Evolutionary conservation across 2,888 invertebrate species (phyloP).

Genomic region (Pterostichus niger): DNA sequence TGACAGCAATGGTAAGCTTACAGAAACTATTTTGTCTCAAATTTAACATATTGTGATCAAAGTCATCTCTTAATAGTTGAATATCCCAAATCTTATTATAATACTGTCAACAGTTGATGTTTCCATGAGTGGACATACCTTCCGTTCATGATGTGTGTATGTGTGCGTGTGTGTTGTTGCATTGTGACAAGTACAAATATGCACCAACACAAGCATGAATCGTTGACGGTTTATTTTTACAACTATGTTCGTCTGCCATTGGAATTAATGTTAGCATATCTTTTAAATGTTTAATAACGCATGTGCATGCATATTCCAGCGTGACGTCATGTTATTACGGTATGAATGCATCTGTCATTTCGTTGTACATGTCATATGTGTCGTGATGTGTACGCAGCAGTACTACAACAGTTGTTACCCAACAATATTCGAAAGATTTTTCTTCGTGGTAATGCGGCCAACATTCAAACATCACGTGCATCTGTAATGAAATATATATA

Average conservation of each 20-base stretch:
- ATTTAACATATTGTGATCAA: too few relatives aligned
- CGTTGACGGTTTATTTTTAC: constrained; percentile 61
- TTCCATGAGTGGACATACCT: constrained; percentile 30
- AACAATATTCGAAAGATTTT: constrained; percentile 6
- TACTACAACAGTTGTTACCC: constrained; percentile 20
- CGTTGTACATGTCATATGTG: constrained; percentile 51
- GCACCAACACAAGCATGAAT: constrained; percentile 1
- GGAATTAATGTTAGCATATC: constrained; percentile 59
- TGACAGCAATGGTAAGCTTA: too few relatives aligned
- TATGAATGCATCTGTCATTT: constrained; percentile 66
- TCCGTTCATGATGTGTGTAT: not conserved
- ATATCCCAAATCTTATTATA: not conserved
- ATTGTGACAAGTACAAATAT: constrained; percentile 33
- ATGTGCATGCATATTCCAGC: constrained; percentile 59
- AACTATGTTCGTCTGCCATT: constrained; percentile 43
- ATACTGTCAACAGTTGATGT: constrained; percentile 36
- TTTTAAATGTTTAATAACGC: constrained; percentile 67
- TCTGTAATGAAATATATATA: too few relatives aligned
- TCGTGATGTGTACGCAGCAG: constrained; percentile 33
- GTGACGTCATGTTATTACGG: constrained; percentile 64
- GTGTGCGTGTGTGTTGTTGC: not conserved
- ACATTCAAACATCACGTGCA: not conserved
- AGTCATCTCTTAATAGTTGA: too few relatives aligned
- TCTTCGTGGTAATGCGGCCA: constrained; percentile 1
- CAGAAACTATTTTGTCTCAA: too few relatives aligned